Conservation (phyloP, 2,113 vertebrate species). For the Indri indri region DNA sequence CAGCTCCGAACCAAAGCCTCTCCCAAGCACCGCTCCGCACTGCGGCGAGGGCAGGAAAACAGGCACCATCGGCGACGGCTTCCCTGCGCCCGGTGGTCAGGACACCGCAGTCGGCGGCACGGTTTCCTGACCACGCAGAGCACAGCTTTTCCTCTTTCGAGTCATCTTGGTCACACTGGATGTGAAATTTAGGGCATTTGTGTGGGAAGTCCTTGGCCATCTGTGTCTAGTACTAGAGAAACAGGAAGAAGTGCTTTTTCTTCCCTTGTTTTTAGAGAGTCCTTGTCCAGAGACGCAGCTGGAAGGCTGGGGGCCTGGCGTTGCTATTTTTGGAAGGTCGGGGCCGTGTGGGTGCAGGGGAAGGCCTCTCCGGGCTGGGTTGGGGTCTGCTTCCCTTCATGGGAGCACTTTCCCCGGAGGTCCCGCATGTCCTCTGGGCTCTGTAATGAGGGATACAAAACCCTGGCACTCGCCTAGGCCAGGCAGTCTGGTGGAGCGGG, state of each 20-base stretch:
- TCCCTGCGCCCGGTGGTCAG: not conserved
- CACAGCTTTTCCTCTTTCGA: not conserved
- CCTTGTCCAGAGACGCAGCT: conserved; percentile 33
- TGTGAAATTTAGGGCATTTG: not conserved
- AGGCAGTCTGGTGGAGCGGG: not conserved
- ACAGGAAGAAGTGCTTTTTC: conserved; percentile 39
- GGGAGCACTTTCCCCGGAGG: not conserved
- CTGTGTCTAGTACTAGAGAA: not conserved
- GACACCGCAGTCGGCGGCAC: too few species aligned
- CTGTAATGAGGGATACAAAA: not conserved
- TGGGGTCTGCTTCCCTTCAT: not conserved
- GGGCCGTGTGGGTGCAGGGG: not conserved
- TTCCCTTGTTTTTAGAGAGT: conserved; percentile 18
- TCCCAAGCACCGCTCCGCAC: not conserved
- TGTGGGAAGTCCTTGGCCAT: not conserved
- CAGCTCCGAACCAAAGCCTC: not conserved
- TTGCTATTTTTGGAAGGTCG: conserved; percentile 7
- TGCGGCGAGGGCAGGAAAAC: not conserved
- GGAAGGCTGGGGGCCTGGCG: not conserved
- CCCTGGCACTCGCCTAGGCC: not conserved
- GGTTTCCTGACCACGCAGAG: not conserved
- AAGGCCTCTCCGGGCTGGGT: not conserved
- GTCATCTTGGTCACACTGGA: not conserved
- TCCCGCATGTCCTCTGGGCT: not conserved
- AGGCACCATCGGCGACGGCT: not conserved